A percentile compares a stretch with the other conserved stretches of the same genome.
phyloP scores from a whole-genome alignment of 1,140 invertebrate genomes.

The Tetranychus cinnabarinus region DNA sequence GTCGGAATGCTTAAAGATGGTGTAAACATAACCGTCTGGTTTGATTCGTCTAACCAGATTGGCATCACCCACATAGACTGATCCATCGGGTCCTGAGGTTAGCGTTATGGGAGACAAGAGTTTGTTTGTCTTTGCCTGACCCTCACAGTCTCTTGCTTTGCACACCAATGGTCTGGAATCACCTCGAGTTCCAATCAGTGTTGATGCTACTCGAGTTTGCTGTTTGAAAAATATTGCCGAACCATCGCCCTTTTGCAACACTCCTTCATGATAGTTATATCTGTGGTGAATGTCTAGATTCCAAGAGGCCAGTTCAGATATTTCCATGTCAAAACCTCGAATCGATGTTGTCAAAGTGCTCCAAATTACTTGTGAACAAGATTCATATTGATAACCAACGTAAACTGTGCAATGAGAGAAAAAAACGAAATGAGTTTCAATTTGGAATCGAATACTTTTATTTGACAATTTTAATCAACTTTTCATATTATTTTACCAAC shows the following conservation, averaged over 20 bases:
- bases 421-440: not conserved
- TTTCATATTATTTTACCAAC: too few species aligned
- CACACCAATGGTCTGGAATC: slow-evolving; percentile 47
- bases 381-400: slow-evolving; percentile 80
- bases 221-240: slow-evolving; percentile 76
- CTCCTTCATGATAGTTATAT: slow-evolving; percentile 89
- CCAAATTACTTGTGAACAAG: slow-evolving; percentile 65
- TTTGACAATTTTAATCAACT: too few species aligned
- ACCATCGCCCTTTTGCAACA: slow-evolving; percentile 86
- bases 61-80: slow-evolving; percentile 87
- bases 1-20: slow-evolving; percentile 44
- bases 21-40: slow-evolving; percentile 69
- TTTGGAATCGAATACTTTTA: too few species aligned
- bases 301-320: slow-evolving; percentile 90
- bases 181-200: slow-evolving; percentile 68
- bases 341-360: slow-evolving; percentile 73
- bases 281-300: slow-evolving; percentile 91
- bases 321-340: slow-evolving; percentile 89
- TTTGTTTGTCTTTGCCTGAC: slow-evolving; percentile 53
- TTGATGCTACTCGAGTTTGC: slow-evolving; percentile 51
- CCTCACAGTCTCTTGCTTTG: slow-evolving; percentile 43
- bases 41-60: slow-evolving; percentile 79
- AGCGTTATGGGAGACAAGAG: slow-evolving; percentile 75
- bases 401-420: slow-evolving; percentile 19
- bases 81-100: slow-evolving; percentile 79